Conservation (phyloP, 2,888 invertebrate species). For the Sclerodermus sp. region DNA sequence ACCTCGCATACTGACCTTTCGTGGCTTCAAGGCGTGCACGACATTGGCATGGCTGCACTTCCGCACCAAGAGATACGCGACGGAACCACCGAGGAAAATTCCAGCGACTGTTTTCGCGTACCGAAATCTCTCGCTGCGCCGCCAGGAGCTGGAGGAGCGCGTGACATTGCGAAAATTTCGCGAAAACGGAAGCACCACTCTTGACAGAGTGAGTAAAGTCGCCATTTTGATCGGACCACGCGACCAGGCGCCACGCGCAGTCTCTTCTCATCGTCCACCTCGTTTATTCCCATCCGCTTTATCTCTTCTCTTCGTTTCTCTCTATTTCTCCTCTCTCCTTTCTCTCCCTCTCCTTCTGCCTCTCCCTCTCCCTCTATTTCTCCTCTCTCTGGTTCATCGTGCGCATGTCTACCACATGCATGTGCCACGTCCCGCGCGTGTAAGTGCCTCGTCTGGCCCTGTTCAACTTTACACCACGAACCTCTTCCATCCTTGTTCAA, state of each 20-base stretch:
- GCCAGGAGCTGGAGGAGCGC: conserved; percentile 39
- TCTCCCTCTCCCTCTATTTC: too few species aligned
- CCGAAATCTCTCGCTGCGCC: conserved; percentile 24
- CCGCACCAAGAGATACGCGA: conserved; percentile 57
- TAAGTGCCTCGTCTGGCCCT: too few species aligned
- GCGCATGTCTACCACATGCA: too few species aligned
- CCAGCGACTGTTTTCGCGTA: conserved; percentile 37
- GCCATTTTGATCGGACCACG: conserved; percentile 48
- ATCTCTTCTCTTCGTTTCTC: not conserved
- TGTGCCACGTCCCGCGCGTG: too few species aligned
- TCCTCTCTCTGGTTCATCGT: too few species aligned
- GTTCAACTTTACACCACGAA: too few species aligned
- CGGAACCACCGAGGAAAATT: conserved; percentile 56
- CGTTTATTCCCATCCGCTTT: not conserved
- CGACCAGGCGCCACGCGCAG: not conserved
- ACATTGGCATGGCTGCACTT: conserved; percentile 54
- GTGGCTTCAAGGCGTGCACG: conserved; percentile 61
- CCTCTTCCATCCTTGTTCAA: too few species aligned
- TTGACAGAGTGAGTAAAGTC: conserved; percentile 36
- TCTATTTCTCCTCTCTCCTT: not conserved
- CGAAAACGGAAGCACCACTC: conserved; percentile 34
- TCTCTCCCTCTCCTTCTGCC: too few species aligned
- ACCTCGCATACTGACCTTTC: conserved; percentile 55
- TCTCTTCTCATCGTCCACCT: not conserved
- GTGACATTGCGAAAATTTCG: conserved; percentile 37